Evolutionary conservation across 2,797 vertebrate genomes (phyloP), one percentile per base, ranked within the genome.

Genomic region (Peromyscus attwateri): DNA sequence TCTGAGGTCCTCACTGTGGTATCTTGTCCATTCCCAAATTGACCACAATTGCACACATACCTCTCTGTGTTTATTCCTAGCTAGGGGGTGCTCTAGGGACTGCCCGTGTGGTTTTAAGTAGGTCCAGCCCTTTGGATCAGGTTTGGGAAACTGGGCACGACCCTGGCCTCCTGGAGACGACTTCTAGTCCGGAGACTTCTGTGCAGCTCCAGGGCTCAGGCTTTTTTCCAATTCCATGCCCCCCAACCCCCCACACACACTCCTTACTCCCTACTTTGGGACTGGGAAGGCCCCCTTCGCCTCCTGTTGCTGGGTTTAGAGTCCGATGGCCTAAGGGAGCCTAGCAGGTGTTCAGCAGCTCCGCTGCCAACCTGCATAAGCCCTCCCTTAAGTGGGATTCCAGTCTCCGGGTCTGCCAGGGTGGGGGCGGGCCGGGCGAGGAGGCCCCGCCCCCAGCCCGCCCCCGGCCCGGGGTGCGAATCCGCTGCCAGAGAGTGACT

Each of bases 391-490:
- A 92, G 91, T 71, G 92, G 89, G 92, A 91, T 95, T 94, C 71
- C 12, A 34, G 87, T 60, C 88, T 90, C 71, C 7, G 49, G 62
- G 57, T 89, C 46, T 49, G 31, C 71, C 85, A 79, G 60, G 77
- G 94, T 62, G 64, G 89, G 96, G 97, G 97, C 85, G 95, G 97
- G 92, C 94, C 97, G 73, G 19, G 23, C 1, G 11, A 88, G 27
- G 75, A 96, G 87, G 97, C 96, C 97, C 98, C 97, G 95, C 98
- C 98, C 94, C 95, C 95, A 92, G 81, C 97, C 98, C 98, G 97
- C 98, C 98, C 97, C 97, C 98, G 95, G 98, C 97, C 95, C 95
- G 25, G 95, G 97, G 96, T 97, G 98, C 97, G 96, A 98, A 97
- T 97, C 64, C 84, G 87, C 10, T 43, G 96, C 96, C 14, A 70